Conservation (phyloP, 2,113 vertebrate species). For the Eonycteris spelaea region DNA sequence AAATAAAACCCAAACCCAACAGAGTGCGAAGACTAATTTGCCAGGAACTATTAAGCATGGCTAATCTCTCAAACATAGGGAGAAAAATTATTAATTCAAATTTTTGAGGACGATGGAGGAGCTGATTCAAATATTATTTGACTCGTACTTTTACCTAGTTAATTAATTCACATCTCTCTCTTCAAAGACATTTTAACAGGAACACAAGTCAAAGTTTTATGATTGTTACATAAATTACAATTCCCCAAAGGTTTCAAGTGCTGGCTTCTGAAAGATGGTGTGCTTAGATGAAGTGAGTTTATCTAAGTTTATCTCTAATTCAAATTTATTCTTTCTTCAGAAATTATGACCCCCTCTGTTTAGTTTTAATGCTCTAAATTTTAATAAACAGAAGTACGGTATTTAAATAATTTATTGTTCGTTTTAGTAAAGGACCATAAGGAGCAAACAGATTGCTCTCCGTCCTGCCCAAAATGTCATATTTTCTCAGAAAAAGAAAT, state of each 20-base stretch:
- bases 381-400: neutral
- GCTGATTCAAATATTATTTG: neutral
- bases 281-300: neutral
- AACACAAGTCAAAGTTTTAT: neutral
- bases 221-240: neutral
- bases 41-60: neutral
- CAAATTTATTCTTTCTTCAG: neutral
- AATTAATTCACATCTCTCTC: slow-evolving; percentile 37
- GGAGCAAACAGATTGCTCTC: neutral
- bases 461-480: neutral
- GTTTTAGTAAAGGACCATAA: neutral
- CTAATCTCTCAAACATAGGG: slow-evolving; percentile 1
- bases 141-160: neutral
- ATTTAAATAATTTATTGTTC: neutral
- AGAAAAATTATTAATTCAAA: neutral
- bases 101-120: neutral
- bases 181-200: slow-evolving; percentile 26
- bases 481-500: neutral
- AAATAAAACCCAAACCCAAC: slow-evolving; percentile 1
- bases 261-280: neutral
- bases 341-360: neutral
- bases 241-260: neutral
- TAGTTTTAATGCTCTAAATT: neutral
- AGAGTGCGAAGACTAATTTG: slow-evolving; percentile 29
- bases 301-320: neutral